Evolutionary conservation across 1,140 invertebrate species (phyloP).

Genomic region (Anadara kagoshimensis): DNA sequence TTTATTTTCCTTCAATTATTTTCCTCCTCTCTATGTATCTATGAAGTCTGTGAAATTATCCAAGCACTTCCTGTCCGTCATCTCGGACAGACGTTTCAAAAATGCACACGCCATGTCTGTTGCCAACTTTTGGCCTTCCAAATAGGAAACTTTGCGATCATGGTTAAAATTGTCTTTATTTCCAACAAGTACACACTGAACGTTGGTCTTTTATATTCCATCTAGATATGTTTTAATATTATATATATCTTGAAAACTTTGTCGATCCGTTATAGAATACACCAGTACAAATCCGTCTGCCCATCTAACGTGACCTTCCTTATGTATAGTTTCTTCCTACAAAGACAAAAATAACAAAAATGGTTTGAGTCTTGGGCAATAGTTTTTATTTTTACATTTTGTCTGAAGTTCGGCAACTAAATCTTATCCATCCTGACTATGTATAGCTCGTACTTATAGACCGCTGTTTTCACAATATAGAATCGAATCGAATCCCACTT

Average conservation of each 20-base stretch:
- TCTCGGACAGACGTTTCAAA: slow-evolving; percentile 88
- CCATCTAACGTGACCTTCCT: slow-evolving; percentile 87
- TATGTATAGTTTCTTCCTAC: slow-evolving; percentile 75
- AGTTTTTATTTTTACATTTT: too few species aligned
- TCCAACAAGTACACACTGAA: slow-evolving; percentile 84
- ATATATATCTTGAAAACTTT: slow-evolving; percentile 87
- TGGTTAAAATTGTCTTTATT: slow-evolving; percentile 96
- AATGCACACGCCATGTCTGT: slow-evolving; percentile 86
- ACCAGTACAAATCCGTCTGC: slow-evolving; percentile 92
- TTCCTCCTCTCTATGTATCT: slow-evolving; percentile 70
- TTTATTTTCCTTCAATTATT: slow-evolving; percentile 58
- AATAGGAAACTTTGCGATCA: slow-evolving; percentile 88
- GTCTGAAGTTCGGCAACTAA: too few species aligned
- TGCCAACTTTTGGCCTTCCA: slow-evolving; percentile 86
- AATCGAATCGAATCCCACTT: too few species aligned
- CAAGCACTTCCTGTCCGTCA: slow-evolving; percentile 78
- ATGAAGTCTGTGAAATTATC: slow-evolving; percentile 69
- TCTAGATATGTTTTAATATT: slow-evolving; percentile 79
- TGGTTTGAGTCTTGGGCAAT: too few species aligned
- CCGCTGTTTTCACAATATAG: too few species aligned
- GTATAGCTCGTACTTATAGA: too few species aligned
- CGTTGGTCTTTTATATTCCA: too few species aligned
- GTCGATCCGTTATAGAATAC: slow-evolving; percentile 92
- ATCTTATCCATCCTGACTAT: too few species aligned
- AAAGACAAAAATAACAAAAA: slow-evolving; percentile 33